Conservation (phyloP, 2,797 vertebrate genomes). For the Acrossocheilus wenchowensis region DNA sequence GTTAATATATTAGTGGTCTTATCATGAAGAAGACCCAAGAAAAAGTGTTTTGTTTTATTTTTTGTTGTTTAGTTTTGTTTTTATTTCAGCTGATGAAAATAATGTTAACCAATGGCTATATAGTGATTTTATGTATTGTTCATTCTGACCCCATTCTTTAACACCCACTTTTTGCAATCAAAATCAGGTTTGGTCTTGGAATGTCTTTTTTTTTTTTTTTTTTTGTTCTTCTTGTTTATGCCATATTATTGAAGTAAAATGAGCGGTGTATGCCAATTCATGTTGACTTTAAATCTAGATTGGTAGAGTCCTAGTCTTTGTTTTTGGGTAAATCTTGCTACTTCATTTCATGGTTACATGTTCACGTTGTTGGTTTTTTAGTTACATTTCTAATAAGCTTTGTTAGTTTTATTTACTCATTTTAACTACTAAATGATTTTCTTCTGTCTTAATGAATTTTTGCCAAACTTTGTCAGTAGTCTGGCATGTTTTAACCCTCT, state of each 20-base stretch:
- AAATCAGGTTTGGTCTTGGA: background rate
- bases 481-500: background rate
- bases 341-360: background rate
- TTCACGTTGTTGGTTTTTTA: background rate
- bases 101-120: background rate
- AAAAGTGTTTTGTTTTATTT: background rate
- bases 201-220: background rate
- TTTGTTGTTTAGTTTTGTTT: background rate
- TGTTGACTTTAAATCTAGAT: constrained; percentile 3
- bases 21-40: no score
- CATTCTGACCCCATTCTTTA: background rate
- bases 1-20: background rate
- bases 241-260: background rate
- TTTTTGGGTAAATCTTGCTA: background rate
- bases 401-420: background rate
- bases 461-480: background rate
- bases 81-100: background rate
- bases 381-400: background rate
- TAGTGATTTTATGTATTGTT: background rate
- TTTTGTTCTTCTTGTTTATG: background rate
- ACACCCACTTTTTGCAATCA: background rate
- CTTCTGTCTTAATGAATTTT: background rate
- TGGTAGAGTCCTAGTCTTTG: background rate
- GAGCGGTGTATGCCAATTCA: background rate
- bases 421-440: constrained; percentile 2